phyloP scores from a whole-genome alignment of 2,113 vertebrate genomes.

The Tupaia chinensis region DNA sequence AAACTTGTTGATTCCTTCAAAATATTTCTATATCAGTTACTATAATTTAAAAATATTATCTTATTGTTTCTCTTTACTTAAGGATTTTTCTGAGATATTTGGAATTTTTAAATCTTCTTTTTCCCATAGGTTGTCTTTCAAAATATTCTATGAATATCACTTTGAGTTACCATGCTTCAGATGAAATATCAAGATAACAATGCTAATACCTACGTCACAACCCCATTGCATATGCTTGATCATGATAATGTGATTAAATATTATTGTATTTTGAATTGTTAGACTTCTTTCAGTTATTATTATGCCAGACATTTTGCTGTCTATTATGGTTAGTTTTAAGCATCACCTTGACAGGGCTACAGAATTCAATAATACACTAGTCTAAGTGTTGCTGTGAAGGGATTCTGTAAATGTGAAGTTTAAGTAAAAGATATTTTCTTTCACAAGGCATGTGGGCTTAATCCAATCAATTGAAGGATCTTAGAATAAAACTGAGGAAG shows the following conservation, averaged over 20 bases:
- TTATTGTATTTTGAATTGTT: constrained; percentile 22
- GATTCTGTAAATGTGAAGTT: neutral
- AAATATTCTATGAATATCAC: neutral
- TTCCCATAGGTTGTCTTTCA: neutral
- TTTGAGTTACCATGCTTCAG: neutral
- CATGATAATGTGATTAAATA: neutral
- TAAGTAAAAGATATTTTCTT: neutral
- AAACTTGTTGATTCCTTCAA: neutral
- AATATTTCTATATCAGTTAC: neutral
- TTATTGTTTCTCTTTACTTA: neutral
- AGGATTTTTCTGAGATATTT: neutral
- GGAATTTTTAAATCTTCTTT: neutral
- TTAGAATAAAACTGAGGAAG: neutral
- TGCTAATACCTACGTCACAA: neutral
- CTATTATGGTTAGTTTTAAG: neutral
- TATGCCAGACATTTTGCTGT: neutral
- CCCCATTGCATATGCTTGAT: neutral
- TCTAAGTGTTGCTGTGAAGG: neutral
- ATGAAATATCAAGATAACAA: neutral
- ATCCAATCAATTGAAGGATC: neutral
- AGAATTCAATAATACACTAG: neutral
- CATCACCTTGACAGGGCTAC: neutral
- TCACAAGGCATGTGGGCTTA: neutral
- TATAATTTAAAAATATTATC: neutral
- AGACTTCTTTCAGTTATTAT: neutral